These are phyloP conservation scores for Dolichallabes microphthalmus DNA, from an alignment of 2,113 vertebrate genomes.

Conservation along the genomic window DNA sequence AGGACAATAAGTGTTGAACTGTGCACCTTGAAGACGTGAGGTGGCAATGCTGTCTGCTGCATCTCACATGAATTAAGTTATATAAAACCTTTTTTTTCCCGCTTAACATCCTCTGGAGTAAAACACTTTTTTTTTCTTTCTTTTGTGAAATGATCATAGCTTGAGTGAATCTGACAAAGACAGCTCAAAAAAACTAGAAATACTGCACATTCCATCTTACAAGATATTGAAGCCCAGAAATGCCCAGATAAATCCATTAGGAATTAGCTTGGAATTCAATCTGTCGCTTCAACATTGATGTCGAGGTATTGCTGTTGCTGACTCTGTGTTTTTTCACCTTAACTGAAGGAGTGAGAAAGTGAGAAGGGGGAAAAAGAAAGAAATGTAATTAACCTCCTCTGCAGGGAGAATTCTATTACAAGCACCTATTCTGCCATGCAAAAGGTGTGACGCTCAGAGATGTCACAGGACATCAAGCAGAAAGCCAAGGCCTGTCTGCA, in stretches of 20 bases:
- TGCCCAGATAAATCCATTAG: slow-evolving; percentile 52
- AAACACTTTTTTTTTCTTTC: not conserved
- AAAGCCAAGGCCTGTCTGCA: slow-evolving; percentile 87
- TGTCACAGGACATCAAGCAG: slow-evolving; percentile 92
- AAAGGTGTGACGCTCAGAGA: slow-evolving; percentile 85
- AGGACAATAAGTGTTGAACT: not conserved
- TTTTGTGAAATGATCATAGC: not conserved
- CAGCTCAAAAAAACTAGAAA: not conserved
- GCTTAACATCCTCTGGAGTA: not conserved
- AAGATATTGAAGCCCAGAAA: not conserved
- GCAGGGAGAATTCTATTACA: slow-evolving; percentile 93
- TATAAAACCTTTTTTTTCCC: not conserved
- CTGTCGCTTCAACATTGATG: slow-evolving; percentile 42
- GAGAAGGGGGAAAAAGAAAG: slow-evolving; percentile 38
- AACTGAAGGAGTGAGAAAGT: slow-evolving; percentile 22
- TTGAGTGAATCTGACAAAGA: not conserved
- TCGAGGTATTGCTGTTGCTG: slow-evolving; percentile 24
- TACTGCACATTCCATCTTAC: not conserved
- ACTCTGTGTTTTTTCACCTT: slow-evolving; percentile 22
- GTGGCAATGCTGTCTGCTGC: not conserved
- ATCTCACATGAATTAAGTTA: not conserved
- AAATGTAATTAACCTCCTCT: slow-evolving; percentile 96
- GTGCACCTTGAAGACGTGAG: not conserved
- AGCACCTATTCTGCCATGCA: slow-evolving; percentile 90
- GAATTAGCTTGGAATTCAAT: slow-evolving; percentile 84